Conservation (phyloP, 2,888 invertebrate species). For the Zaprionus bogoriensis region DNA sequence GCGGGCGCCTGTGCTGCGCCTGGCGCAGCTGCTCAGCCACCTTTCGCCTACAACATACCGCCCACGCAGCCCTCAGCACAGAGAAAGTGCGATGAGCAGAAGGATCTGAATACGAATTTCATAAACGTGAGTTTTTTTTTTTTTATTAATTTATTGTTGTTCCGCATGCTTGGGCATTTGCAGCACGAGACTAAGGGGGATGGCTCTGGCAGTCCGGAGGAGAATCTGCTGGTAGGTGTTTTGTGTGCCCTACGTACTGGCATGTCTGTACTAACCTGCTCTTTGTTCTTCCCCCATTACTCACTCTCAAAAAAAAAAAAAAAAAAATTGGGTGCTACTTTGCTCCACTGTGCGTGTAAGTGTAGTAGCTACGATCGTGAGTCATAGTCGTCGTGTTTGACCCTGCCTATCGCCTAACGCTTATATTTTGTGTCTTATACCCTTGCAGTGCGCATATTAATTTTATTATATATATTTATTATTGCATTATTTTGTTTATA, state of each 20-base stretch:
- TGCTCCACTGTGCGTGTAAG: constrained; percentile 58
- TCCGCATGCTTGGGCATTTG: constrained; percentile 54
- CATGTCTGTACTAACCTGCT: constrained; percentile 53
- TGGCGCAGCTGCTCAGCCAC: constrained; percentile 49
- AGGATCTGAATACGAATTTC: constrained; percentile 85
- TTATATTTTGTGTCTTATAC: no score
- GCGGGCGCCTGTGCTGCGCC: constrained; percentile 73
- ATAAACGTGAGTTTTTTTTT: constrained; percentile 83
- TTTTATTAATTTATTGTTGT: no score
- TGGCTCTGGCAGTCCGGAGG: constrained; percentile 89
- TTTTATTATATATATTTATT: no score
- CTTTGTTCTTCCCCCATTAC: constrained; percentile 40
- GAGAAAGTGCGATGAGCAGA: constrained; percentile 82
- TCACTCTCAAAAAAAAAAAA: no score
- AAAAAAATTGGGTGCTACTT: no score
- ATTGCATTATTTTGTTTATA: no score
- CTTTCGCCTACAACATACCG: constrained; percentile 85
- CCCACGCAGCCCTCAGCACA: constrained; percentile 69
- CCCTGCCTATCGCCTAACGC: constrained; percentile 14
- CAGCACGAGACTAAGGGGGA: constrained; percentile 87
- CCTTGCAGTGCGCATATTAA: no score
- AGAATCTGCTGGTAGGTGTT: constrained; percentile 88
- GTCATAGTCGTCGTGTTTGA: constrained; percentile 44
- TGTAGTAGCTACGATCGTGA: constrained; percentile 56
- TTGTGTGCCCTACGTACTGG: constrained; percentile 21